Evolutionary conservation across 2,113 vertebrate genomes (phyloP).

Genomic region (Aptenodytes patagonicus): DNA sequence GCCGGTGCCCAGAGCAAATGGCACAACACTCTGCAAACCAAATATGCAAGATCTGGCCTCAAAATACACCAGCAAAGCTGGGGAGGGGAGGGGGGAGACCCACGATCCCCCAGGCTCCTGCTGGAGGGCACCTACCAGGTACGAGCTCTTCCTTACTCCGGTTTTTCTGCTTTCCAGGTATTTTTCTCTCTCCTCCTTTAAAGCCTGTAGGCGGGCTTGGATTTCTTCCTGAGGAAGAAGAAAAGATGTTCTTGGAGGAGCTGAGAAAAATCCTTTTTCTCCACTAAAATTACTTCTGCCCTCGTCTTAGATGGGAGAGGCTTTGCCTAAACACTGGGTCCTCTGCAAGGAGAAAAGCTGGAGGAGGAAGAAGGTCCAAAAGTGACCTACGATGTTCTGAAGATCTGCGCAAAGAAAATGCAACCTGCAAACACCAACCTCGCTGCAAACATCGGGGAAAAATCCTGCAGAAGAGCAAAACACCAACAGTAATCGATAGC

Average conservation of each 20-base stretch:
- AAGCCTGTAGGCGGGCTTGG: slow-evolving; percentile 16
- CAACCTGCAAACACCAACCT: not conserved
- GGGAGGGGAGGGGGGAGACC: too few relatives aligned
- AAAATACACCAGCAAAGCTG: not conserved
- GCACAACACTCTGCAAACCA: not conserved
- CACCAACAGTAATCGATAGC: not conserved
- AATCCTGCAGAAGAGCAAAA: not conserved
- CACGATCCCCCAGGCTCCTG: not conserved
- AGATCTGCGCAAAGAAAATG: not conserved
- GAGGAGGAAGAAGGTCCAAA: not conserved
- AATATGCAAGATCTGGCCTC: fast-evolving
- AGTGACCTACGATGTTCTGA: too few relatives aligned
- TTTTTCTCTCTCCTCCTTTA: slow-evolving; percentile 58
- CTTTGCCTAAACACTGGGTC: not conserved
- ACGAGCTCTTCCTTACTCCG: not conserved
- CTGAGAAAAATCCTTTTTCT: not conserved
- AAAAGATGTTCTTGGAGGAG: not conserved
- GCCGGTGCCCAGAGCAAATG: not conserved
- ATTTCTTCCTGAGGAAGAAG: slow-evolving; percentile 52
- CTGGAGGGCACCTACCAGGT: not conserved
- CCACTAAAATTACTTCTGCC: too few relatives aligned
- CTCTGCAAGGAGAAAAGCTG: not conserved
- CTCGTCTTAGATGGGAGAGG: fast-evolving
- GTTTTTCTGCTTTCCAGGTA: slow-evolving; percentile 42
- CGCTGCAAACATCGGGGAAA: not conserved